Evolutionary conservation across 2,888 invertebrate genomes (phyloP), one percentile per base, ranked within the genome.

Genomic region (Lasiommata megera): DNA sequence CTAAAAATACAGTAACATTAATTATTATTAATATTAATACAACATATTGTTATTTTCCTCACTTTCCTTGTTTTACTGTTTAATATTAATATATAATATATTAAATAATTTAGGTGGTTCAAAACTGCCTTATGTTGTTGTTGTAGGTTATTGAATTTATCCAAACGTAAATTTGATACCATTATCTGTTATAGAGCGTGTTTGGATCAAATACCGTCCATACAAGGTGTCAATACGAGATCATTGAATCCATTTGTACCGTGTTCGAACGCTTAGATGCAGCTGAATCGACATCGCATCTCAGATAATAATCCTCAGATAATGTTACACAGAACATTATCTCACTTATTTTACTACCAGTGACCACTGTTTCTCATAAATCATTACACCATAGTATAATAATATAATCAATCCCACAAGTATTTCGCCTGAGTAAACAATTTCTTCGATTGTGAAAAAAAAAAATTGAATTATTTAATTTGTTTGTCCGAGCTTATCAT

Each of bases 161-260:
- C 0, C 12, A 29, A 29, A 14, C 9, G 14, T 1, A 29, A 29
- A 14, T 29, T 29, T 44, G 29, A 14, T 8, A 12, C 14, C 3
- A 29, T 61, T 58, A 58, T 41, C 46, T 61, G 56, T 6, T 60
- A 47, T 61, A 63, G 48, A 61, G 54, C 46, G 55, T 55, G 51
- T 56, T 53, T 54, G 61, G 61, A 68, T 66, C 60, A 60, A 66
- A 60, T 65, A 56, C 46, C 60, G 55, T 55, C 58, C 64, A 62
- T 62, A 60, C 58, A 58, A 43, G 59, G 60, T 65, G 61, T 63
- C 61, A 40, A 58, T 61, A 62, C 62, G 59, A 60, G 58, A 65
- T 63, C 64, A 67, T 62, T 60, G 65, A 64, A 66, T 63, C 63
- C 62, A 65, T 67, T 65, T 63, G 64, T 61, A 64, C 60, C 62